Conservation (phyloP, 2,888 invertebrate genomes). For the Polietes domitor region DNA sequence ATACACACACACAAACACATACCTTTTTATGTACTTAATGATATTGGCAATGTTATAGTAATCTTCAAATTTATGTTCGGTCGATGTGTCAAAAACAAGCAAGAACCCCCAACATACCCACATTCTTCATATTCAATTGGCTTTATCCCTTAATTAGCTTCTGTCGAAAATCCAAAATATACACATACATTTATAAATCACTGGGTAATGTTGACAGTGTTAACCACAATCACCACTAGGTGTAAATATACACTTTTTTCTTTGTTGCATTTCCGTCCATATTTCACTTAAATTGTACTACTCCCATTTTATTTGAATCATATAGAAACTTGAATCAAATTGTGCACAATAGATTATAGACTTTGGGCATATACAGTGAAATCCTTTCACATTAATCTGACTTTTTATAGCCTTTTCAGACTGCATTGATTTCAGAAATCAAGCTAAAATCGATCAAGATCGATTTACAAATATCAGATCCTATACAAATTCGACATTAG, state of each 20-base stretch:
- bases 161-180: neutral
- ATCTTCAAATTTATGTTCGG: neutral
- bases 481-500: too few species aligned
- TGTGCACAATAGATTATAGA: too few species aligned
- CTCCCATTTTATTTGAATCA: too few species aligned
- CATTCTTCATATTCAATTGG: neutral
- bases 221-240: neutral
- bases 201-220: conserved; percentile 1
- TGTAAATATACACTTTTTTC: too few species aligned
- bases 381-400: too few species aligned
- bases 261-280: neutral
- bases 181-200: neutral
- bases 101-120: neutral
- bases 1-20: neutral
- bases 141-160: conserved; percentile 7
- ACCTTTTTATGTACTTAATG: conserved; percentile 4
- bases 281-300: neutral
- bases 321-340: too few species aligned
- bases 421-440: too few species aligned
- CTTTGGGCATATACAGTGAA: too few species aligned
- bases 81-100: conserved; percentile 16
- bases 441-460: too few species aligned
- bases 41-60: conserved; percentile 27
- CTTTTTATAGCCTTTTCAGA: too few species aligned
- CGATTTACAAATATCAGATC: too few species aligned